Evolutionary conservation across 2,888 invertebrate species (phyloP), one percentile per base, ranked within the genome.

Genomic region (Diabrotica balteata): DNA sequence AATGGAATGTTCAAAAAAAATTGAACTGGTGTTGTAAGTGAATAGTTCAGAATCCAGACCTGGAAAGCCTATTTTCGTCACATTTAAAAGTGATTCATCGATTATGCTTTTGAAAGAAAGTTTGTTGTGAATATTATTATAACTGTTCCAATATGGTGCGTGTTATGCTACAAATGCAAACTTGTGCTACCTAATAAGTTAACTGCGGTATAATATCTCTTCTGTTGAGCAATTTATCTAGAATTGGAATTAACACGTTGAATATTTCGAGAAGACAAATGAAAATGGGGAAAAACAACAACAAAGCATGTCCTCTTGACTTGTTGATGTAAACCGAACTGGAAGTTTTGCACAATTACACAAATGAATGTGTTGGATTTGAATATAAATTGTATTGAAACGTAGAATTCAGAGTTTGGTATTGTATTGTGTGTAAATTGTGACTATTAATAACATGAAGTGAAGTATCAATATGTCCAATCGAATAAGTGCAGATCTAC

Each of bases 391-490:
- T 80, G 81, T 81, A 82, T 82, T 81, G 81, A 82, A 82, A 80
- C 79, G 81, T 80, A 78, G 75, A 70, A 72, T 75, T 75, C 75
- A 67, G 72, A 78, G 77, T 78, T 79, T 77, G 76, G 78, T 77
- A 77, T 78, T 73, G 78, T 81, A 84, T 84, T 84, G 84, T 84
- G 83, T 84, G 84, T 84, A 84, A 84, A 84, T 84, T 81, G 80
- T 80, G 83, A 80, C 83, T 83, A 83, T 84, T 83, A 83, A 83
- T 83, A 83, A 83, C 83, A 78, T 74, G 76, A 79, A 80, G 79
- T 79, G 82, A 82, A 83, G 82, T 84, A 84, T 84, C 84, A 83
- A 84, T 84, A 84, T 84, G 84, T 83, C 83, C 82, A 83, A 84
- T 84, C 83, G 83, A 81, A 82, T 83, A 83, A 83, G 81, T 81